A percentile compares a stretch with the other conserved stretches of the same genome.
These are phyloP conservation scores for Ctenicera cuprea DNA, from an alignment of 2,888 invertebrate species.

Conservation along the genomic window DNA sequence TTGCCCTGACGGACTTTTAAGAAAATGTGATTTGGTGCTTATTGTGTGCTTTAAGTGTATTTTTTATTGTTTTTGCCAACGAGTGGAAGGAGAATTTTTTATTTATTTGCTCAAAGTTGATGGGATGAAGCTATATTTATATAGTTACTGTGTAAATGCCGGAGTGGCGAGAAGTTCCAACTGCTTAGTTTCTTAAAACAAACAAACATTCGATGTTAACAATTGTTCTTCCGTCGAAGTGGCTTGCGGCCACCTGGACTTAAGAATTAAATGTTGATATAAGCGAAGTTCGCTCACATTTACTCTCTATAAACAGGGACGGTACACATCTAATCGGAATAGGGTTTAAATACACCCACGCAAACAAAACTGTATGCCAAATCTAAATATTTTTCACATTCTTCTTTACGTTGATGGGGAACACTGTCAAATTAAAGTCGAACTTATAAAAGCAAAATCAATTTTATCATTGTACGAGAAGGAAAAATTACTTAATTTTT, in stretches of 20 bases:
- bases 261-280: conserved; percentile 46
- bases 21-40: conserved; percentile 34
- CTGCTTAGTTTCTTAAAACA: conserved; percentile 65
- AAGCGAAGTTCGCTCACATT: conserved; percentile 32
- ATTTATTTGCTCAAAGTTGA: conserved; percentile 40
- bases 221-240: conserved; percentile 69
- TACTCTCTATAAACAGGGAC: conserved; percentile 32
- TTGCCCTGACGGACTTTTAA: conserved; percentile 35
- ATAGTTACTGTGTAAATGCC: conserved; percentile 37
- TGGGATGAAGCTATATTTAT: conserved; percentile 46
- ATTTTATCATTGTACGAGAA: no score
- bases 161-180: conserved; percentile 64
- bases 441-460: no score
- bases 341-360: conserved; percentile 12
- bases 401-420: no score
- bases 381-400: neutral
- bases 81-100: conserved; percentile 23
- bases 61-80: conserved; percentile 37
- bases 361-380: neutral
- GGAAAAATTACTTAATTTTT: no score
- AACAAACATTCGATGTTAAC: conserved; percentile 69
- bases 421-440: no score
- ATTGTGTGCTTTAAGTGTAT: conserved; percentile 28
- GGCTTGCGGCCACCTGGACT: conserved; percentile 69
- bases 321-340: neutral